Conservation (phyloP, 2,113 vertebrate species). For the Romanogobio albipinnatus region DNA sequence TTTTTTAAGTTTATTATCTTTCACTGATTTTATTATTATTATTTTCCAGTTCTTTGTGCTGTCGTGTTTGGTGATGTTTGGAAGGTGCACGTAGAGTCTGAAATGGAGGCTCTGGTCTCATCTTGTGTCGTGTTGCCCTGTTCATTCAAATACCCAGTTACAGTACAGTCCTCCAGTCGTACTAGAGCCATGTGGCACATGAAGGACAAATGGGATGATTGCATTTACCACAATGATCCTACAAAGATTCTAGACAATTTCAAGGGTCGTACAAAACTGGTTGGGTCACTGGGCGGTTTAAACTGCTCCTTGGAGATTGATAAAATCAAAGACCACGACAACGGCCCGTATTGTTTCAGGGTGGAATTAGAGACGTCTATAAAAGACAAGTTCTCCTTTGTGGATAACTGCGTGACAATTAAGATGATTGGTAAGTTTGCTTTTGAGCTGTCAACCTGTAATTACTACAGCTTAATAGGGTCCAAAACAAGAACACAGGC, state of each 20-base stretch:
- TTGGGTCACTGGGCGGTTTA: constrained; percentile 52
- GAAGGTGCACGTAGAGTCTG: constrained; percentile 29
- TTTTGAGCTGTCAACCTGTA: neutral
- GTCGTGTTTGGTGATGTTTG: constrained; percentile 51
- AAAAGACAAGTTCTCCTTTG: constrained; percentile 61
- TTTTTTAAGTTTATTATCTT: too few relatives aligned
- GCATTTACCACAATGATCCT: neutral
- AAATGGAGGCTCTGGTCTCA: constrained; percentile 41
- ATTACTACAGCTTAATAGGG: neutral
- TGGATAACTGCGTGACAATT: constrained; percentile 49
- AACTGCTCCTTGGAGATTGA: constrained; percentile 71
- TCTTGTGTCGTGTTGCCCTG: constrained; percentile 73
- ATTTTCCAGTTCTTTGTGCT: constrained; percentile 48
- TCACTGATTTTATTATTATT: neutral
- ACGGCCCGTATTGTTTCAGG: constrained; percentile 69
- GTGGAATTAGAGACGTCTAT: constrained; percentile 52
- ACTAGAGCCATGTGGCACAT: constrained; percentile 63
- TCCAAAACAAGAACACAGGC: neutral
- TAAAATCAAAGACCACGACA: constrained; percentile 57
- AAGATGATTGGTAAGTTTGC: constrained; percentile 51
- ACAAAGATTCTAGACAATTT: constrained; percentile 34
- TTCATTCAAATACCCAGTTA: constrained; percentile 57
- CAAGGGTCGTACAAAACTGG: constrained; percentile 56
- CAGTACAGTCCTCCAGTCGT: constrained; percentile 30
- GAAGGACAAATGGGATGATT: fast-evolving